Percentiles rank a stretch among this genome's conserved stretches.
These are phyloP conservation scores for Acleris sparsana DNA, from an alignment of 2,888 invertebrate species.

Conservation along the genomic window DNA sequence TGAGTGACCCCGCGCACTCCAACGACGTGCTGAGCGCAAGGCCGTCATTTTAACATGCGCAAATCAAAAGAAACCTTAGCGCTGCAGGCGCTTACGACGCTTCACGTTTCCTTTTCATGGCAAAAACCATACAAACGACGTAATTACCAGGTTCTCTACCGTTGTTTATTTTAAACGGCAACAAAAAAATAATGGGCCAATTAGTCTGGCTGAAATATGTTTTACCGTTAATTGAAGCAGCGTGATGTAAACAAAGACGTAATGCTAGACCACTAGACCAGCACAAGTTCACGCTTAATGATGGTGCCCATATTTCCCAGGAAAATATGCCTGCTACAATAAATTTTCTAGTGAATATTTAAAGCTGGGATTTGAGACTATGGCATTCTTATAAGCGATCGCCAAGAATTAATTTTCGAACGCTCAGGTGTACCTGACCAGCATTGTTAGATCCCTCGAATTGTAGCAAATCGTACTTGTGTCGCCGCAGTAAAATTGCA, in stretches of 20 bases:
- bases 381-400: no score
- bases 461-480: no score
- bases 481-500: no score
- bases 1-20: constrained; percentile 29
- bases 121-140: background rate
- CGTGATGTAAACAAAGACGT: background rate
- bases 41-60: constrained; percentile 16
- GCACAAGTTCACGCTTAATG: no score
- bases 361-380: no score
- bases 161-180: background rate
- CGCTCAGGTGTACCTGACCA: no score
- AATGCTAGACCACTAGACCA: no score
- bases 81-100: background rate
- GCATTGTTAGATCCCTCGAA: no score
- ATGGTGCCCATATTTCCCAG: no score
- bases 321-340: no score
- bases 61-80: background rate
- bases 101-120: background rate
- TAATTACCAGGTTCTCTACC: background rate
- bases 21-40: constrained; percentile 30
- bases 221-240: constrained; percentile 32
- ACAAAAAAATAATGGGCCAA: constrained; percentile 14
- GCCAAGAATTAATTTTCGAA: no score
- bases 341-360: no score
- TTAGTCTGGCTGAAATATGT: constrained; percentile 29